Conservation (phyloP, 2,888 invertebrate genomes). For the Callyntrura sp. region DNA sequence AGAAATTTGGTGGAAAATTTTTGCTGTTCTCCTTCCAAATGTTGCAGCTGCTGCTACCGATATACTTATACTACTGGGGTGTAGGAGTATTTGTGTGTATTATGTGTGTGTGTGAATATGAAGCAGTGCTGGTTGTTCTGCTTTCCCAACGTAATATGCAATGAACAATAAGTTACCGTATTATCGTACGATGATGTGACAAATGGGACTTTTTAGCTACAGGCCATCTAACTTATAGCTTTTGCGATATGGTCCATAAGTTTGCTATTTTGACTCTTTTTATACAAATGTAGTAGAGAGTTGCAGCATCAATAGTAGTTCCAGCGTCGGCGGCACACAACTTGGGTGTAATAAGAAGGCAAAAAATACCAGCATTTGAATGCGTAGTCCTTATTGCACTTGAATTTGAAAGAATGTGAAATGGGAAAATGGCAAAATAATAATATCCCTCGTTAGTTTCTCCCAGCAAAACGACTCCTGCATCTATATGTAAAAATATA, state of each 20-base stretch:
- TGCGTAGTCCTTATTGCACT: conserved; percentile 9
- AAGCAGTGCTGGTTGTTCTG: neutral
- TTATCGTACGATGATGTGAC: conserved; percentile 48
- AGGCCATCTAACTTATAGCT: conserved; percentile 38
- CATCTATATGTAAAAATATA: neutral
- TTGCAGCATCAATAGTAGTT: neutral
- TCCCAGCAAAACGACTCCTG: neutral
- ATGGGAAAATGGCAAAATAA: conserved; percentile 69
- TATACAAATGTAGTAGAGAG: neutral
- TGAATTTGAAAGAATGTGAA: conserved; percentile 48
- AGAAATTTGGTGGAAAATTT: conserved; percentile 10
- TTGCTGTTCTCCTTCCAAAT: conserved; percentile 32
- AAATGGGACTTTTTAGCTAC: conserved; percentile 65
- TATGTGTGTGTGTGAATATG: no score
- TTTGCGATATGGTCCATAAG: conserved; percentile 41
- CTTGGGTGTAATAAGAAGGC: neutral
- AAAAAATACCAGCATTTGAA: conserved; percentile 23
- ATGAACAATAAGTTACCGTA: conserved; percentile 31
- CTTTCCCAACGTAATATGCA: neutral
- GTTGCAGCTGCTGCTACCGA: conserved; percentile 15
- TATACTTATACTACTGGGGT: no score
- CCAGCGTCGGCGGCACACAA: neutral
- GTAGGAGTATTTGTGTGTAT: no score
- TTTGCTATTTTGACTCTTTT: conserved; percentile 3
- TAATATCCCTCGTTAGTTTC: conserved; percentile 45